Evolutionary conservation across 92 coral and sea anemone genomes (phyloP), one percentile per base, ranked within the genome.

Genomic region (Desmophyllum pertusum): DNA sequence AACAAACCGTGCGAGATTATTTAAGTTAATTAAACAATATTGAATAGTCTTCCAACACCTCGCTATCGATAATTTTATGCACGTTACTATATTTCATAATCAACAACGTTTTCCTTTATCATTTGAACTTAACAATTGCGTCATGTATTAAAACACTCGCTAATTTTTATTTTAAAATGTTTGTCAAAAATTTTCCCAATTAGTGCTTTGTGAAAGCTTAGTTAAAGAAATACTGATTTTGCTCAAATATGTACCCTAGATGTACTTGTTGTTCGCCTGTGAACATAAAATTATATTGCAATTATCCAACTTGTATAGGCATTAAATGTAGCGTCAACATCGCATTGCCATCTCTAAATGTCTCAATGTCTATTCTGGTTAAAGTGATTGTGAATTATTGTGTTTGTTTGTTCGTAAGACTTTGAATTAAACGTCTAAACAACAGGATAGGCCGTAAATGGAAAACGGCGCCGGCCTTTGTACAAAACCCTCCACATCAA

Each of bases 401-500:
- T 8, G 8, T 35, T 59, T 10, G 13, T 50, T 18, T 50, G 53
- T 45, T 4, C 30, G 55, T 41, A 8, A 61, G 7, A 23, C 18
- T 25, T 25, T 29, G 36, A 59, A 45, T 27, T 4, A 62, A 25
- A 40, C 6, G 35, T 43, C 10, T 30, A n/a, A 27, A 30, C 1
- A 27, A 6, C 53, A 42, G 17, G 19, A 43, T 9, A 27, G 59
- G n/a, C 41, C 52, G 36, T 65, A 65, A 19, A 68, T 18, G 43
- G 74, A 43, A 41, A 65, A 31, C 2, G 62, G 43, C 14, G 55
- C n/a, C n/a, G n/a, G n/a, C n/a, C n/a, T n/a, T 36, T 68, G 65
- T 36, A 36, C 67, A 68, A 68, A 69, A 37, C 77, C 46, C 10
- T 70, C 84, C 21, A 51, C 45, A 19, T 80, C 84, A 25, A 80